A percentile compares a stretch with the other conserved stretches of the same genome.
Evolutionary conservation across 2,797 vertebrate genomes (phyloP).

Genomic region (Octomys mimax): DNA sequence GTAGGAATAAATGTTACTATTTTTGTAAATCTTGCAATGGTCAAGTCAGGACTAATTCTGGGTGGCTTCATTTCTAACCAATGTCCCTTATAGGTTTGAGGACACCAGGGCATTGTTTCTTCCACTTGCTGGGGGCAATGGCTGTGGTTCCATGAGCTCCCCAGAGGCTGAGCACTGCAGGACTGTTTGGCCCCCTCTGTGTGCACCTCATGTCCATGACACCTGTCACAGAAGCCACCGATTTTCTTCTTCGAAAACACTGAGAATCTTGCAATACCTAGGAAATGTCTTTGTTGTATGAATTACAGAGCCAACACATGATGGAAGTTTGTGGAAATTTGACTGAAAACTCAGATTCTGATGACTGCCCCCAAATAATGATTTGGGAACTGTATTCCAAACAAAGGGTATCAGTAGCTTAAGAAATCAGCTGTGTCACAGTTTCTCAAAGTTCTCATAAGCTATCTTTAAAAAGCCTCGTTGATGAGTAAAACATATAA

Average conservation of each 20-base stretch:
- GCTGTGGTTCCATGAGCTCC: background rate
- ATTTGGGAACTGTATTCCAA: conserved; percentile 30
- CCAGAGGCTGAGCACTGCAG: background rate
- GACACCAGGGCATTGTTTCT: background rate
- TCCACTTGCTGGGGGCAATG: background rate
- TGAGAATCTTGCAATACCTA: background rate
- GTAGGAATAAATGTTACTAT: background rate
- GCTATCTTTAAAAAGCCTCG: background rate
- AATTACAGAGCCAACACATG: background rate
- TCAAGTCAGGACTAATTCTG: background rate
- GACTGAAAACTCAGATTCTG: conserved; percentile 17
- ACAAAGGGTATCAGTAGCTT: conserved; percentile 7
- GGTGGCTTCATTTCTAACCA: background rate
- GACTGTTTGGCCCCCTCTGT: background rate
- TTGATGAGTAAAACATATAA: conserved; percentile 35
- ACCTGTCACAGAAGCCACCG: background rate
- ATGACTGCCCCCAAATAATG: background rate
- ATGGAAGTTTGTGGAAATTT: background rate
- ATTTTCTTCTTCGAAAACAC: conserved; percentile 27
- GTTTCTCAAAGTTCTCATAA: conserved; percentile 4
- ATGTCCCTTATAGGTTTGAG: background rate
- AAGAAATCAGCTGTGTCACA: background rate
- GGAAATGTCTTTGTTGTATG: background rate
- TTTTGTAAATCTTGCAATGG: background rate
- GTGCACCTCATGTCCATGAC: background rate